Conservation (phyloP, 2,888 invertebrate species). For the Drosophila nigritarsus region DNA sequence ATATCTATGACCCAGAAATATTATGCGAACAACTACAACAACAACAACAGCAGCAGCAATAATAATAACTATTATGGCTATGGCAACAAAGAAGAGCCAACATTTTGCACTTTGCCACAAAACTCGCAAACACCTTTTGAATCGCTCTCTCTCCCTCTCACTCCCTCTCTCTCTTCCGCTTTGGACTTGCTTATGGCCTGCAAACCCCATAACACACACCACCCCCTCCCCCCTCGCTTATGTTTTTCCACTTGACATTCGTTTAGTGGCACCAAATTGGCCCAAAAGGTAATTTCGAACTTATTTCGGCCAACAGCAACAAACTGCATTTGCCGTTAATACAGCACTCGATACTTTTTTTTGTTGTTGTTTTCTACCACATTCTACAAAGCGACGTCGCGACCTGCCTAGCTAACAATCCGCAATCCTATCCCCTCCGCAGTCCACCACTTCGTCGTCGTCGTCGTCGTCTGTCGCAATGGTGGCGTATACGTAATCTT, state of each 20-base stretch:
- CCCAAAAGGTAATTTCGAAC: constrained; percentile 37
- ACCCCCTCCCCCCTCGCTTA: not conserved
- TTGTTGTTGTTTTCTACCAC: constrained; percentile 46
- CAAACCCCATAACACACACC: not conserved
- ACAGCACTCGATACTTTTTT: constrained; percentile 16
- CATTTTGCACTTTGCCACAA: constrained; percentile 60
- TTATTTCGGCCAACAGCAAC: constrained; percentile 40
- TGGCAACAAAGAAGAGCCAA: constrained; percentile 62
- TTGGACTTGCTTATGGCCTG: not conserved
- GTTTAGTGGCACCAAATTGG: constrained; percentile 30
- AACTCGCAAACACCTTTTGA: constrained; percentile 27
- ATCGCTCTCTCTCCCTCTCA: not conserved
- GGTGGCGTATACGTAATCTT: constrained; percentile 74
- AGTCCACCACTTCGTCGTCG: constrained; percentile 29
- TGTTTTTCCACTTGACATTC: constrained; percentile 64
- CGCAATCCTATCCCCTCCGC: constrained; percentile 1
- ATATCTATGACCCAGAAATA: constrained; percentile 59
- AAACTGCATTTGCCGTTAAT: constrained; percentile 37
- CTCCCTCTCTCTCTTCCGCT: constrained; percentile 2
- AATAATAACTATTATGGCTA: constrained; percentile 32
- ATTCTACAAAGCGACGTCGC: constrained; percentile 54
- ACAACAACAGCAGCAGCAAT: constrained; percentile 41
- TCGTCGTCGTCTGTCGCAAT: constrained; percentile 51
- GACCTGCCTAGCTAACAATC: constrained; percentile 22
- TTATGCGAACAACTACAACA: not conserved